Base-by-base conservation (phyloP, 2,888 invertebrate species). In the Drosophila peninsularis region DNA sequence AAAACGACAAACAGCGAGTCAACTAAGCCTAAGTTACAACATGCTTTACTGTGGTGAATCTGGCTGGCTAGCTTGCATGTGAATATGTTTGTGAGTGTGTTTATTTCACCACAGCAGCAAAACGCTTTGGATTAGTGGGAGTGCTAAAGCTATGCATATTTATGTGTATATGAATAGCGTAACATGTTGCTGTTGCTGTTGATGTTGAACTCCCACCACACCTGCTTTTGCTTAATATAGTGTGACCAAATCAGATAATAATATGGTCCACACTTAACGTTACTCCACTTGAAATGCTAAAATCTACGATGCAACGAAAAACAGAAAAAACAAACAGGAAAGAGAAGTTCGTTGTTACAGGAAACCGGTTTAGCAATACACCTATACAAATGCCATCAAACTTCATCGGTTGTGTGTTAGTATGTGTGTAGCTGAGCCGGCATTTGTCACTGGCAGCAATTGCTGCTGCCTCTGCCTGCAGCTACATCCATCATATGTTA, bases 11-110 rank as follows among this genome's bases (percentile, higher is more conserved):
- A 49, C 60, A 61, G 44, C 53, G 27, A 52, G 52, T 44, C 45
- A 30, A 55, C 72, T 65, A 80, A 78, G 62, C 75, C 60, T 64
- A 47, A 66, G 61, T 80, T 73, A 80, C 80, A 80, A 77, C 81
- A 78, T 58, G 73, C 55, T 65, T 65, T 60, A 47, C 42, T 60
- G 52, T 76, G 79, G 80, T 76, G 77, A 76, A 50, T 34, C 49
- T 42, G 55, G 36, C 45, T 30, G 54, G 50, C 49, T 30, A 45
- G 50, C 27, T 30, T 53, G 9, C 13, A 10, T 41, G 24, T n/a
- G 19, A n/a, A n/a, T 30, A 30, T 27, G 32, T 34, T 21, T 54
- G 11, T 41, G 5, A 17, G 44, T 32, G 27, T 42, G 39, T 27
- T 54, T 21, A 58, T 73, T 66, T 74, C 78, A 77, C 74, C 78